Evolutionary conservation across 2,113 vertebrate species (phyloP).

Genomic region (Sinocyclocheilus maitianheensis): DNA sequence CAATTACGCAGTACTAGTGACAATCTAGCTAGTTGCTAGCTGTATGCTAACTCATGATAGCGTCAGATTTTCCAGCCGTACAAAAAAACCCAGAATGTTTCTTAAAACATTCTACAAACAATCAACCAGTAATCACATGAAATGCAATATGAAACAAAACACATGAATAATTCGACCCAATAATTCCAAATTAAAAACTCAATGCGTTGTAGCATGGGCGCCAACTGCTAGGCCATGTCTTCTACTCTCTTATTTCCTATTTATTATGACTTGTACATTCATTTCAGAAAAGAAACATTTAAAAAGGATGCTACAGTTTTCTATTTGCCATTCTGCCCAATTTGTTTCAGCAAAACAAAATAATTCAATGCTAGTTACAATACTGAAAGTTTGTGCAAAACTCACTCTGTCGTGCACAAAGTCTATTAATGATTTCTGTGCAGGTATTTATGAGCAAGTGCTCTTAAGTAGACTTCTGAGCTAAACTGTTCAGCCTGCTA

Average conservation of each 20-base stretch:
- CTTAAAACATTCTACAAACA: background rate
- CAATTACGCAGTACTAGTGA: background rate
- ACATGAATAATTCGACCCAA: too few species aligned
- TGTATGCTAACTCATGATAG: background rate
- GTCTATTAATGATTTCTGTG: background rate
- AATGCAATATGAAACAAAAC: background rate
- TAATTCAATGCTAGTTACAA: background rate
- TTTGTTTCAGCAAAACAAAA: background rate
- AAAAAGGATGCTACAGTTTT: background rate
- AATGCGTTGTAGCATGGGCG: background rate
- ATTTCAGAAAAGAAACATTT: background rate
- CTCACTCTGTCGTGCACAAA: background rate
- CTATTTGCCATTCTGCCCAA: background rate
- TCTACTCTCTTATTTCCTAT: background rate
- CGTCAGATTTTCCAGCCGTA: background rate
- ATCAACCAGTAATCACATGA: background rate
- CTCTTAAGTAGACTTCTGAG: background rate
- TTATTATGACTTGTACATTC: background rate
- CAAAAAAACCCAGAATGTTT: background rate
- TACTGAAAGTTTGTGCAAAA: background rate
- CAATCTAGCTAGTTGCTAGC: background rate
- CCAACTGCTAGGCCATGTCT: background rate
- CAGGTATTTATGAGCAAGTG: background rate
- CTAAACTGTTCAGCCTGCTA: background rate
- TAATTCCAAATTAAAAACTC: background rate